These are phyloP conservation scores for Eurytoma californica DNA, from an alignment of 2,888 invertebrate species.

Conservation along the genomic window DNA sequence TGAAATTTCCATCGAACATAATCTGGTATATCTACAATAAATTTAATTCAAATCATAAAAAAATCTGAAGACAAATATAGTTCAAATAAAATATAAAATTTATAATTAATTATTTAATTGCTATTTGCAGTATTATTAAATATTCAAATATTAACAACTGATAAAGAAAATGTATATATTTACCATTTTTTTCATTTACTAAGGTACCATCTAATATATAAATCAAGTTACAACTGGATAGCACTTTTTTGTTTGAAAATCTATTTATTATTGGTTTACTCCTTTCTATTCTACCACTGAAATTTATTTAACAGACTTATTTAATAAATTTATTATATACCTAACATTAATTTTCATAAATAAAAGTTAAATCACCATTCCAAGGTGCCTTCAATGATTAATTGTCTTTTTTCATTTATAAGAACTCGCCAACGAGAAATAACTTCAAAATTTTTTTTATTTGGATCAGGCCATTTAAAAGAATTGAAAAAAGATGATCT, in stretches of 20 bases:
- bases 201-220: slow-evolving; percentile 67
- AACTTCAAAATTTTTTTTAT: slow-evolving; percentile 35
- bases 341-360: not conserved
- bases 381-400: slow-evolving; percentile 68
- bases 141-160: too few relatives aligned
- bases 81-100: not conserved
- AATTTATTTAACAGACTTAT: not conserved
- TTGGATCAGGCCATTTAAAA: slow-evolving; percentile 69
- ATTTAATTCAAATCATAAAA: not conserved
- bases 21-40: slow-evolving; percentile 65
- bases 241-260: slow-evolving; percentile 60
- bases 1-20: slow-evolving; percentile 69
- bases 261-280: slow-evolving; percentile 68
- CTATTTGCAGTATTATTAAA: not conserved
- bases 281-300: slow-evolving; percentile 63
- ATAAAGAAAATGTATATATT: slow-evolving; percentile 31
- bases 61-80: slow-evolving; percentile 6
- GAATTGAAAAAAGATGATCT: slow-evolving; percentile 60
- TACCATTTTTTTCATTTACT: slow-evolving; percentile 65
- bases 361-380: slow-evolving; percentile 57
- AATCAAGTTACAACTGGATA: slow-evolving; percentile 64
- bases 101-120: not conserved
- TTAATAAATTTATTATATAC: not conserved
- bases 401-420: slow-evolving; percentile 62
- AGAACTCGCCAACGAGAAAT: slow-evolving; percentile 67